Percentiles rank a stretch among this genome's conserved stretches.
These are phyloP conservation scores for Phocoena sinus DNA, from an alignment of 2,113 vertebrate genomes.

Conservation along the genomic window DNA sequence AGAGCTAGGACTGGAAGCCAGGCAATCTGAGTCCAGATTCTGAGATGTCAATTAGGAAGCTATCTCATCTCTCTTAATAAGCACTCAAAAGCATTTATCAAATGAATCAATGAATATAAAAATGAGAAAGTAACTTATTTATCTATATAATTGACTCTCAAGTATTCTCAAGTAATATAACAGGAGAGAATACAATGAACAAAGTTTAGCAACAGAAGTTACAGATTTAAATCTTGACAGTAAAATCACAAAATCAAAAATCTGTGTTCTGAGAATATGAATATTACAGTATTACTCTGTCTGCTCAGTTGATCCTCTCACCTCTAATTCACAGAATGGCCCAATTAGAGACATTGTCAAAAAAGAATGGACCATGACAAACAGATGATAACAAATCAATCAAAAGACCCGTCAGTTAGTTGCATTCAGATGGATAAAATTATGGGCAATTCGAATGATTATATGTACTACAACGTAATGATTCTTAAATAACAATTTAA, in stretches of 20 bases:
- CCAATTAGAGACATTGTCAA: neutral
- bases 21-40: neutral
- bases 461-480: neutral
- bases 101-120: neutral
- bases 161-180: neutral
- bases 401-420: neutral
- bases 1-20: neutral
- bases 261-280: neutral
- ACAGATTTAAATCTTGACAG: neutral
- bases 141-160: neutral
- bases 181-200: neutral
- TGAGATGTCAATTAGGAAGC: neutral
- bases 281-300: neutral
- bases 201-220: neutral
- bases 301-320: neutral
- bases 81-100: neutral
- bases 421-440: neutral
- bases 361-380: neutral
- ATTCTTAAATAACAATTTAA: neutral
- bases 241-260: neutral
- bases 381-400: neutral
- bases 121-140: neutral
- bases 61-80: neutral
- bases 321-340: neutral
- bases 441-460: neutral